Conservation (phyloP, 2,113 vertebrate species). For the Orientallactaga bullata region DNA sequence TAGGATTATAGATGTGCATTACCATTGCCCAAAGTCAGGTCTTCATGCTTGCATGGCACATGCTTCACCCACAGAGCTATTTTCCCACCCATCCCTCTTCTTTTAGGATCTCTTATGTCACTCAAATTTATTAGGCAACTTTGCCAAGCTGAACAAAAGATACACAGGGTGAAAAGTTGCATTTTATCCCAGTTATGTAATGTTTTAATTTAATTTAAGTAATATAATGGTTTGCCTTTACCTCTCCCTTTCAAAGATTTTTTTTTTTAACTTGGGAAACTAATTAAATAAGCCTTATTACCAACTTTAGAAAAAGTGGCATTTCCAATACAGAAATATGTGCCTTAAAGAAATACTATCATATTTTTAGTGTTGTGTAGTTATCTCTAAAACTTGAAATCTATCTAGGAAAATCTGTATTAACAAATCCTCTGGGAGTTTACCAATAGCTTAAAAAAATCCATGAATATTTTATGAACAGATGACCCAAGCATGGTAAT, state of each 20-base stretch:
- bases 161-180: conserved; percentile 1
- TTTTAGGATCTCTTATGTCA: neutral
- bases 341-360: conserved; percentile 52
- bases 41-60: too few relatives aligned
- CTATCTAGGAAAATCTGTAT: conserved; percentile 44
- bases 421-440: conserved; percentile 38
- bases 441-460: conserved; percentile 28
- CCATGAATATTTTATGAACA: conserved; percentile 57
- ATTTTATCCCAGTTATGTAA: conserved; percentile 6
- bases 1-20: too few relatives aligned
- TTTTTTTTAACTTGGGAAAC: conserved; percentile 28
- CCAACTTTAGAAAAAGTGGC: conserved; percentile 24
- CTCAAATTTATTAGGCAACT: neutral
- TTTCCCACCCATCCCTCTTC: neutral
- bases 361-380: conserved; percentile 51
- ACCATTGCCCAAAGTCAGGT: too few relatives aligned
- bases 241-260: conserved; percentile 17
- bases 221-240: neutral
- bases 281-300: conserved; percentile 56
- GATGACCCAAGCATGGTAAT: neutral
- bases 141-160: neutral
- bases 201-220: neutral
- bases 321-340: conserved; percentile 40
- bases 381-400: conserved; percentile 27
- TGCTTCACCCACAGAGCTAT: too few relatives aligned